Evolutionary conservation across 2,888 invertebrate species (phyloP), one percentile per base, ranked within the genome.

Genomic region (Ichneumoninae sp.): DNA sequence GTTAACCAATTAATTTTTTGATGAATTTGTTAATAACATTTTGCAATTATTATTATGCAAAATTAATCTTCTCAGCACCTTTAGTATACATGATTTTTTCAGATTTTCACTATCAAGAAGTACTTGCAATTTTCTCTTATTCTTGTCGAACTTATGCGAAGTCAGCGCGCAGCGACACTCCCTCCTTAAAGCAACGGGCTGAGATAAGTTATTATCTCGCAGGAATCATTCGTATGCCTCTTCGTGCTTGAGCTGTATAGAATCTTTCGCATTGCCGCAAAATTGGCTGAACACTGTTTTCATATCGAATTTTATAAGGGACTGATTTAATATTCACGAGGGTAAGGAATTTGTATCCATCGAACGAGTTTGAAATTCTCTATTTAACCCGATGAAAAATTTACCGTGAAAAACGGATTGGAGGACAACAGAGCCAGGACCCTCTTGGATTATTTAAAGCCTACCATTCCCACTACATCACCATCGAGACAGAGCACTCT

Each of bases 401-500:
- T 72, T 40, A 60, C 26, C 57, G 8, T 36, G 26, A 57, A 60
- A 22, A 30, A 13, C n/a, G 30, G 26, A 13, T 60, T 1, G 16
- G 16, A 33, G n/a, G 36, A 52, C 30, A n/a, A 50, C 36, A 4
- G 33, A 40, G 3, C 16, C 19, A 7, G 30, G 33, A 62, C 22
- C 62, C n/a, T n/a, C 33, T 80, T 52, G 19, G 47, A 80, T 75
- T 62, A 75, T 80, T 69, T 69, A 60, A 36, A 54, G 8, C 57
- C 72, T 44, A 68, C 68, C 57, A 74, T 80, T 71, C 74, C 26
- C 40, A 26, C 26, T 47, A 16, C 54, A 57, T 79, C 66, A 66
- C 57, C n/a, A 19, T 57, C 36, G 44, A 60, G 16, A 50, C 69
- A 70, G 4, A 47, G 69, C 22, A 26, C 33, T 68, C 44, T 36